These are phyloP conservation scores for Proisotoma minuta DNA, from an alignment of 2,888 invertebrate species.

Conservation along the genomic window DNA sequence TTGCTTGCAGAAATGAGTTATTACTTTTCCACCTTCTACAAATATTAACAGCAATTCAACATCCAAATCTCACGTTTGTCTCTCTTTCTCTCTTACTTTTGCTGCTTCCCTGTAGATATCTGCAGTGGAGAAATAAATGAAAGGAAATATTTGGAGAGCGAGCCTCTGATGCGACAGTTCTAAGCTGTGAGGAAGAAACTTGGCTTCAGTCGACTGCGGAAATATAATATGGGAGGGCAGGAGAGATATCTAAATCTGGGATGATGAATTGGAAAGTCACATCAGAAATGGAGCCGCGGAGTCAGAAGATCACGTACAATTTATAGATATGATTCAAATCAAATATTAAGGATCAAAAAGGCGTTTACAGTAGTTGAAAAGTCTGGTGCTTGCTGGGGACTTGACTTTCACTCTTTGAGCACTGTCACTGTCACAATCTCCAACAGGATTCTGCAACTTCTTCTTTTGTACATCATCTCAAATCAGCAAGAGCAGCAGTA, in stretches of 20 bases:
- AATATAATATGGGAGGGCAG: background rate
- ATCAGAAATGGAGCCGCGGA: background rate
- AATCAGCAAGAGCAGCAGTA: no score
- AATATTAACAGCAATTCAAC: background rate
- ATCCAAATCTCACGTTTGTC: background rate
- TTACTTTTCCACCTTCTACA: background rate
- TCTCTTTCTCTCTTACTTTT: background rate
- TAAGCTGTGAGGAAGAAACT: no score
- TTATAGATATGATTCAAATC: slow-evolving; percentile 17
- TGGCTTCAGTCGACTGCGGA: background rate
- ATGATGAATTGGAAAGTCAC: slow-evolving; percentile 10
- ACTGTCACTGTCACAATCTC: no score
- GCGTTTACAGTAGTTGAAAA: slow-evolving; percentile 7
- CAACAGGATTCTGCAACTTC: no score
- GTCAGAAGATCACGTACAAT: slow-evolving; percentile 6
- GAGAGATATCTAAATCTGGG: slow-evolving; percentile 3
- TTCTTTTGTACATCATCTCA: no score
- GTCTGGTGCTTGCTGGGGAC: slow-evolving; percentile 2
- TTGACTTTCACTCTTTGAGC: no score
- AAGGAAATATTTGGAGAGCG: background rate
- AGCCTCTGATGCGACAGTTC: background rate
- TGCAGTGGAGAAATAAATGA: background rate
- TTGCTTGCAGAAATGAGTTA: slow-evolving; percentile 11
- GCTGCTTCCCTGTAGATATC: background rate
- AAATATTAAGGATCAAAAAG: slow-evolving; percentile 18